Evolutionary conservation across 2,113 vertebrate genomes (phyloP), one percentile per base, ranked within the genome.

Genomic region (Cinclus mexicanus): DNA sequence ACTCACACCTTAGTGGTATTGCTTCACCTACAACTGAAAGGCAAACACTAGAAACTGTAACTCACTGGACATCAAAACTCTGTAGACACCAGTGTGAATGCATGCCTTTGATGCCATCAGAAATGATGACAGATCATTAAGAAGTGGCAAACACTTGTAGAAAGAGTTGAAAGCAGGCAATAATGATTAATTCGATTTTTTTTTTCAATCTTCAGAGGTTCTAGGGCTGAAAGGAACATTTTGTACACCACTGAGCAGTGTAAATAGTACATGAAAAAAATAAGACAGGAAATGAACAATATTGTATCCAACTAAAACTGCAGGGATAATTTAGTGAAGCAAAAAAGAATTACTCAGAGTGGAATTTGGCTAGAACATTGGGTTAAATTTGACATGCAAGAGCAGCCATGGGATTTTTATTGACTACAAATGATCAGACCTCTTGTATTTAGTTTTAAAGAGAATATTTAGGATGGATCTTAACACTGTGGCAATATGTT

Each of bases 221-320:
- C 71, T 92, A 70, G 55, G 90, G 79, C 94, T 94, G 94, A 97
- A 96, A 93, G 94, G 96, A 97, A 97, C 96, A 97, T 41, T 93
- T 90, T 96, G 96, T 97, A 96, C 96, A 93, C 92, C 76, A 92
- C 47, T 90, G 81, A 92, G 86, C 86, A 95, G 95, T 93, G 95
- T 97, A 97, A 97, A 97, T 92, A 96, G 95, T 63, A 95, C 95
- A 90, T 63, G 94, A 96, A 97, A 97, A 96, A 96, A 96, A 90
- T 35, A 96, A 93, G 83, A 94, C 95, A 97, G 96, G 96, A 97
- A 96, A 96, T 94, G 94, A 97, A 92, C 60, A 74, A 94, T 81
- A 90, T 10, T 89, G 86, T 90, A 96, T 97, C 96, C 96, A 97
- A 97, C 95, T 95, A 94, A 97, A 97, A 97, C 95, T 96, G 86